Conservation (phyloP, 2,888 invertebrate species). For the Sylvicola fuscatus region DNA sequence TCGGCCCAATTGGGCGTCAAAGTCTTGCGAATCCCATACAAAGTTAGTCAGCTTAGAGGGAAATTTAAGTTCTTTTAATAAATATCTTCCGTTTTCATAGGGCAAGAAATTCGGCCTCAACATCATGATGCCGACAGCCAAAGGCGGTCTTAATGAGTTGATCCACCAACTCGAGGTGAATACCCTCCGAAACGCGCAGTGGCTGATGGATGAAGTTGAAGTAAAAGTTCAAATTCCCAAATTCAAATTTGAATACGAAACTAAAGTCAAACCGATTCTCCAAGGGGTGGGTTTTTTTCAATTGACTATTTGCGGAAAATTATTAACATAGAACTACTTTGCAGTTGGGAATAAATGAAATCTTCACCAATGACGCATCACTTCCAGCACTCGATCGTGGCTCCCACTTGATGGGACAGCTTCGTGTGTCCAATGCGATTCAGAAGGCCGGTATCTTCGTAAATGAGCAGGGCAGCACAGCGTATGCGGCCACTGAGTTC, state of each 20-base stretch:
- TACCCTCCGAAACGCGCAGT: constrained; percentile 33
- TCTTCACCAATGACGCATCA: constrained; percentile 48
- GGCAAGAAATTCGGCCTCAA: constrained; percentile 55
- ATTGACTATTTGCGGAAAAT: not conserved
- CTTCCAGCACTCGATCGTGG: constrained; percentile 46
- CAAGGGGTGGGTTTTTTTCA: constrained; percentile 31
- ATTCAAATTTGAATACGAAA: constrained; percentile 50
- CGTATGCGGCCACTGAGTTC: constrained; percentile 46
- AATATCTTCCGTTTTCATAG: constrained; percentile 21
- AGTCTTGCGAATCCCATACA: constrained; percentile 51
- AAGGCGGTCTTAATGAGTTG: constrained; percentile 37
- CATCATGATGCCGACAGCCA: constrained; percentile 43
- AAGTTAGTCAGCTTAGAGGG: constrained; percentile 26
- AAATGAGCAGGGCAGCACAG: constrained; percentile 52
- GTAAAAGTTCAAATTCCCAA: constrained; percentile 49
- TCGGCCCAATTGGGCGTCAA: constrained; percentile 42
- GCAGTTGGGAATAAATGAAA: constrained; percentile 47
- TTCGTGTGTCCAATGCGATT: constrained; percentile 45
- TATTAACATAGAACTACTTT: too few species aligned
- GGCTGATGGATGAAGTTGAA: constrained; percentile 32
- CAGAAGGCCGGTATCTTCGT: constrained; percentile 60
- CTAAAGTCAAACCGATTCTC: constrained; percentile 36
- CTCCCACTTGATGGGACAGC: constrained; percentile 25
- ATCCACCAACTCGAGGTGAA: constrained; percentile 33
- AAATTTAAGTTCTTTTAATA: not conserved